Evolutionary conservation across 37 sponge, comb jelly and placozoan genomes (phyloP).

Genomic region (Amphimedon queenslandica): DNA sequence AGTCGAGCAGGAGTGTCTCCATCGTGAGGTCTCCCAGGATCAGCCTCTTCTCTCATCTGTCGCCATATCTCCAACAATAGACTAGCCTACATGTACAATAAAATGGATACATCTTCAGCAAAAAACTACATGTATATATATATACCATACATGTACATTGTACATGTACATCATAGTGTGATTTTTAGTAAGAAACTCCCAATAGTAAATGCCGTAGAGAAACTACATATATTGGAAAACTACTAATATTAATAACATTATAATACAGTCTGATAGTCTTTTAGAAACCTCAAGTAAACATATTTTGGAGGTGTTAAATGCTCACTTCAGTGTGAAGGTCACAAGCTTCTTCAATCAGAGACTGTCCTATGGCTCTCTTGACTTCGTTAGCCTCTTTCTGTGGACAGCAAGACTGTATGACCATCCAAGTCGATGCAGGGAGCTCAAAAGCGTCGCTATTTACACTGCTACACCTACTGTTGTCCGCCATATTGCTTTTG

Average conservation of each 20-base stretch:
- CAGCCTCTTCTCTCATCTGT: conserved; percentile 30
- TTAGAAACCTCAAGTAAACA: too few relatives aligned
- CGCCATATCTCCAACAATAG: conserved; percentile 53
- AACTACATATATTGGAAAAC: too few relatives aligned
- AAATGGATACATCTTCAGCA: too few relatives aligned
- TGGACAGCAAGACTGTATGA: conserved; percentile 33
- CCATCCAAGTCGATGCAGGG: conserved; percentile 28
- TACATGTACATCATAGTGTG: too few relatives aligned
- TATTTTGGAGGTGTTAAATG: not conserved
- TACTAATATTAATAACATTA: too few relatives aligned
- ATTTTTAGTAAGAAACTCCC: too few relatives aligned
- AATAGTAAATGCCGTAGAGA: too few relatives aligned
- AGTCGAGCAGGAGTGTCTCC: conserved; percentile 1
- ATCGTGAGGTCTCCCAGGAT: conserved; percentile 7
- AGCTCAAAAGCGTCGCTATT: conserved; percentile 26
- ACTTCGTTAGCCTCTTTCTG: conserved; percentile 46
- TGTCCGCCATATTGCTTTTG: too few relatives aligned
- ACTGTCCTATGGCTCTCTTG: conserved; percentile 39
- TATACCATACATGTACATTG: too few relatives aligned
- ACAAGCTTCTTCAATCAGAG: conserved; percentile 60
- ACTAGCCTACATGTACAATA: conserved; percentile 43
- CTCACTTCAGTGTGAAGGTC: conserved; percentile 65
- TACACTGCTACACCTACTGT: not conserved
- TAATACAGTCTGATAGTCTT: too few relatives aligned
- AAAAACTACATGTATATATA: too few relatives aligned